phyloP scores from a whole-genome alignment of 1,140 invertebrate genomes.

The Drosophila nasuta region DNA sequence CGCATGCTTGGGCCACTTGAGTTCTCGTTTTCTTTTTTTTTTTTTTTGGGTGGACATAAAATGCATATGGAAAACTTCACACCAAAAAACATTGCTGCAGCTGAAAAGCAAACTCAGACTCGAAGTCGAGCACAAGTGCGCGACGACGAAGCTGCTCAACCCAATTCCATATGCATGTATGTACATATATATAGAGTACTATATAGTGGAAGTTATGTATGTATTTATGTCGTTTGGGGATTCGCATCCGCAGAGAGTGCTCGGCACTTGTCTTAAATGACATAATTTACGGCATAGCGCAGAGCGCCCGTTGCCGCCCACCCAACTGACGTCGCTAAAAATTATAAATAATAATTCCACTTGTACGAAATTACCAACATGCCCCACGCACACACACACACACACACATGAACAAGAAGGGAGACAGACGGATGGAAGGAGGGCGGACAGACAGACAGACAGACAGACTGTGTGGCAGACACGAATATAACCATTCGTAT shows the following conservation, averaged over 20 bases:
- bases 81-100: neutral
- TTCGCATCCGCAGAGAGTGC: constrained; percentile 29
- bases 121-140: constrained; percentile 38
- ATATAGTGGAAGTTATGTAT: constrained; percentile 29
- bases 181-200: constrained; percentile 23
- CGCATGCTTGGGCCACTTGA: constrained; percentile 67
- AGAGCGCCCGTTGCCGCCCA: constrained; percentile 74
- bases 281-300: constrained; percentile 81
- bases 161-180: constrained; percentile 80
- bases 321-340: constrained; percentile 77
- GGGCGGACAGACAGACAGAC: neutral
- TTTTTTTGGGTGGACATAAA: constrained; percentile 61
- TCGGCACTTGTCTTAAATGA: constrained; percentile 78
- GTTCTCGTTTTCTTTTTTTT: no score
- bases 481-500: constrained; percentile 55
- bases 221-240: constrained; percentile 48
- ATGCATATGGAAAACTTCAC: constrained; percentile 67
- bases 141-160: constrained; percentile 56
- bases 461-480: constrained; percentile 10
- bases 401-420: constrained; percentile 5
- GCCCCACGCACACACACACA: constrained; percentile 44
- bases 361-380: constrained; percentile 76
- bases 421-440: constrained; percentile 6
- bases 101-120: neutral
- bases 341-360: constrained; percentile 83